Base-by-base conservation (phyloP, 2,797 vertebrate genomes). In the Acanthis flammea region DNA sequence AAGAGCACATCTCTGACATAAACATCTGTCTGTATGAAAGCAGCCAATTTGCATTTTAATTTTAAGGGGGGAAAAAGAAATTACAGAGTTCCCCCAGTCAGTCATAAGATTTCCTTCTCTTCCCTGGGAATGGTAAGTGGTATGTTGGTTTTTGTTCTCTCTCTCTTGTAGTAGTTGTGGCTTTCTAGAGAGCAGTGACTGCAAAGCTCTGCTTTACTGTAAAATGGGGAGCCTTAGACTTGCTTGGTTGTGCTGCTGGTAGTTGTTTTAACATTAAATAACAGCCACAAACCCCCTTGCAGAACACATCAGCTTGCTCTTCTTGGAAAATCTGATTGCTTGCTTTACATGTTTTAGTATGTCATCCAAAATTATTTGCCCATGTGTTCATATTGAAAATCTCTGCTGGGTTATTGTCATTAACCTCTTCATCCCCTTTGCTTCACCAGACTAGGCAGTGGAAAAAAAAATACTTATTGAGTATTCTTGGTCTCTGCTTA, bases 101-200 rank as follows among this genome's bases (percentile, higher is more conserved):
- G 3, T 68, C 1, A 1, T 17, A 11, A 9, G 19, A 17, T 66
- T 76, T 68, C 25, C 3, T 9, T 77, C 12, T 25, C 0, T 70
- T 80, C 9, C 23, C 7, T 41, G 22, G 41, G 35, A 62, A 44
- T 70, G 47, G 42, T 23, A 41, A 37, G 12, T 14, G 12, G 11
- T 19, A 3, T 77, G 23, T 7, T 85, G 30, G 0, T 4, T 19
- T 53, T 39, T 35, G 5, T 28, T 55, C 28, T 60, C 13, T 37
- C 37, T 63, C 25, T 67, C 16, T 65, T 31, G 27, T 19, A 19
- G 21, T 50, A 30, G 12, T 15, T 74, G 44, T 84, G 62, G 37
- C 77, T 62, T 89, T 77, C 70, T 61, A 27, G 77, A 68, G 35
- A 66, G 23, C 19, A 48, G 60, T 48, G 44, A 10, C 27, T 45